phyloP scores from a whole-genome alignment of 2,113 vertebrate genomes.

The Myrmophylax atrothorax region DNA sequence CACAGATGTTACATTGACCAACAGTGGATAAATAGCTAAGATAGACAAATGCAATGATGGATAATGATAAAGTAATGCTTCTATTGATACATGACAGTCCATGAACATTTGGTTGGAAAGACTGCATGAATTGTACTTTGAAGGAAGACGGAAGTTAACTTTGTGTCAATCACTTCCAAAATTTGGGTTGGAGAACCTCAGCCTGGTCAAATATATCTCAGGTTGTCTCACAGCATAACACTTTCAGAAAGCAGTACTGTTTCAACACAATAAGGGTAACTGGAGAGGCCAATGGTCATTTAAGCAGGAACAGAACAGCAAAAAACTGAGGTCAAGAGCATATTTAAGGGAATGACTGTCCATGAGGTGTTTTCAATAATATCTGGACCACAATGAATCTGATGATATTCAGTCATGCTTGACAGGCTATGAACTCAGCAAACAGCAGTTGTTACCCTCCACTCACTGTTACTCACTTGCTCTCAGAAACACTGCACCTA shows the following conservation, averaged over 20 bases:
- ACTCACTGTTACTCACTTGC: accelerated
- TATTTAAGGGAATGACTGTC: background rate
- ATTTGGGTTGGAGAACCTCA: background rate
- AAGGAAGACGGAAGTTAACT: background rate
- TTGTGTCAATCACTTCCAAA: background rate
- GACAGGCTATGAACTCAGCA: background rate
- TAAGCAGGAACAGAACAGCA: background rate
- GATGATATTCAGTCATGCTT: background rate
- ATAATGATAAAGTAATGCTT: background rate
- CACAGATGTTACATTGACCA: background rate
- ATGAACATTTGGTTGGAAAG: background rate
- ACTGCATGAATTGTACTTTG: background rate
- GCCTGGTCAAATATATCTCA: background rate
- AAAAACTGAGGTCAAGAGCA: background rate
- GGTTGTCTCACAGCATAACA: background rate
- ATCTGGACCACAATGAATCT: background rate
- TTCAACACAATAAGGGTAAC: background rate
- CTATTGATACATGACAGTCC: background rate
- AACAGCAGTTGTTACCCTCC: background rate
- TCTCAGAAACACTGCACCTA: background rate
- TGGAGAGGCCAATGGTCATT: background rate
- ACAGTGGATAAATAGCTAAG: background rate
- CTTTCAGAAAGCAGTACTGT: background rate
- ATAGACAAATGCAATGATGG: background rate
- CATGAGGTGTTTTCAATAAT: background rate